A percentile compares a stretch with the other conserved stretches of the same genome.
Evolutionary conservation across 2,797 vertebrate species (phyloP).

Genomic region (Alca torda): DNA sequence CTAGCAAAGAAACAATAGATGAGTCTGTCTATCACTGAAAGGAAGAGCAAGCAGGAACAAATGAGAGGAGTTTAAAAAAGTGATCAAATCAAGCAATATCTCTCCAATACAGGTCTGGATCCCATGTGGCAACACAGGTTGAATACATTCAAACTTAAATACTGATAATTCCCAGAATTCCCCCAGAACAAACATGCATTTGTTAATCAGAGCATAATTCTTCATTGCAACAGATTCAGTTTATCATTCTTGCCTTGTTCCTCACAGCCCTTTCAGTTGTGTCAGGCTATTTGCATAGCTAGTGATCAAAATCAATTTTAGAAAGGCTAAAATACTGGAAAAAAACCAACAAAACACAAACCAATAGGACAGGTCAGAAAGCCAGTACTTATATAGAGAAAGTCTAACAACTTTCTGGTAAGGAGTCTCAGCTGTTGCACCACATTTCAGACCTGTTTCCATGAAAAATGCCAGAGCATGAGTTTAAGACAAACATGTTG

Average conservation of each 20-base stretch:
- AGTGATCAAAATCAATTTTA: background rate
- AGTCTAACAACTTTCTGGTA: background rate
- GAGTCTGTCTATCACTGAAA: background rate
- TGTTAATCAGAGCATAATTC: background rate
- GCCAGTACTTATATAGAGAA: background rate
- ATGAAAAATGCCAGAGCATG: background rate
- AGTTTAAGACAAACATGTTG: background rate
- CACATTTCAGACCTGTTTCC: background rate
- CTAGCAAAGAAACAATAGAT: background rate
- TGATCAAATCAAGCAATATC: background rate
- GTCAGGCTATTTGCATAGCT: background rate
- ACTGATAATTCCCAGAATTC: background rate
- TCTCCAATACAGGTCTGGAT: background rate
- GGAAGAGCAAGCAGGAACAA: background rate
- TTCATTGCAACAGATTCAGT: background rate
- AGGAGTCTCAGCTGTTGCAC: background rate
- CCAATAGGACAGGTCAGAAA: background rate
- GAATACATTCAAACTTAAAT: background rate
- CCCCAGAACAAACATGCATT: background rate
- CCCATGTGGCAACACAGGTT: rapidly evolving
- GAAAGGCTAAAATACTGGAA: background rate
- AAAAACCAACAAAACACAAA: too few species aligned
- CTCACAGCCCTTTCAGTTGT: background rate
- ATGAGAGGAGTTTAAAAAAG: background rate
- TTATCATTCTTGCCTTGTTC: background rate